Evolutionary conservation across 92 coral and sea anemone species (phyloP).

Genomic region (Metridium senile): DNA sequence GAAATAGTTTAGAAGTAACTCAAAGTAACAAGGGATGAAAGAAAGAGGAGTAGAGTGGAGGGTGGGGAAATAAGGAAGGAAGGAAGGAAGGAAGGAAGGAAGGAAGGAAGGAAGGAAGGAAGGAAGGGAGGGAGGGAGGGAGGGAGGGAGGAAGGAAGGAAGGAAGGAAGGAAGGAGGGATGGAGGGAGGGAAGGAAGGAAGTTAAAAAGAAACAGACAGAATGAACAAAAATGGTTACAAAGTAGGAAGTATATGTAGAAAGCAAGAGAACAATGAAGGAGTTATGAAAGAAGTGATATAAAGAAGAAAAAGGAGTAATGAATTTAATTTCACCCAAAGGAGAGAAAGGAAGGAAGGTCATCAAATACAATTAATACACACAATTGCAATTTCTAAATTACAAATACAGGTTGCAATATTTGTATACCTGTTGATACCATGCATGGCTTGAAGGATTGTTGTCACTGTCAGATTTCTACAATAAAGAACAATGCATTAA

Average conservation of each 20-base stretch:
- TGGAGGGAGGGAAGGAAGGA: background rate
- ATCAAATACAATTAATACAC: too few species aligned
- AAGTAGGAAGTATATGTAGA: background rate
- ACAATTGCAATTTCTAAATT: too few species aligned
- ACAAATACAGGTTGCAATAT: too few species aligned
- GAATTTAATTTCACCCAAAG: background rate
- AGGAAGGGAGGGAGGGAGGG: too few species aligned
- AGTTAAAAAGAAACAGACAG: background rate
- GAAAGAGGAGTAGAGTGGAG: background rate
- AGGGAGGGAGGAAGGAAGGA: too few species aligned
- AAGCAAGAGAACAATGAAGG: background rate
- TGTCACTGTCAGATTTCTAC: slow-evolving; percentile 22
- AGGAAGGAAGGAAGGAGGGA: background rate
- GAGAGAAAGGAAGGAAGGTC: background rate
- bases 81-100: background rate
- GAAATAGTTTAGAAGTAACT: too few species aligned
- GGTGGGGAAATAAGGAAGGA: background rate
- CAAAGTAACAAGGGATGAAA: too few species aligned
- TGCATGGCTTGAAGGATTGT: background rate
- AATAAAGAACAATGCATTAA: slow-evolving; percentile 5
- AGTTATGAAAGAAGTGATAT: background rate
- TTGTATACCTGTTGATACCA: slow-evolving; percentile 39
- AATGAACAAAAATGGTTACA: background rate
- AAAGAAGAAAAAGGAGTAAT: background rate
- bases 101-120: background rate